These are phyloP conservation scores for rat (Rattus norvegicus) DNA, from an alignment of 2,113 vertebrate genomes.

Conservation along the genomic window GRCr8 NC_086027.1:50876001-50876500, in stretches of 20 bases:
- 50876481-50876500: neutral
- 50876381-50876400: neutral
- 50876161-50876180: constrained; percentile 58
- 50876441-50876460: neutral
- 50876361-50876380: neutral
- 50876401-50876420: accelerated
- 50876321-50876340: neutral
- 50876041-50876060: constrained; percentile 26
- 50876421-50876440: too few species aligned
- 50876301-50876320: constrained; percentile 74
- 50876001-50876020: neutral
- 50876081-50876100: constrained; percentile 67
- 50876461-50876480: neutral
- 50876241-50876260: constrained; percentile 78
- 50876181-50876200: constrained; percentile 73
- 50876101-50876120: constrained; percentile 78
- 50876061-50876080: constrained; percentile 51
- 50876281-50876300: constrained; percentile 73
- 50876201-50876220: constrained; percentile 20
- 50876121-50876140: constrained; percentile 72
- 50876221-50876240: constrained; percentile 78
- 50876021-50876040: neutral
- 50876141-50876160: constrained; percentile 63
- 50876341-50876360: neutral
- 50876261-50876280: constrained; percentile 77